phyloP scores from a whole-genome alignment of 2,797 vertebrate genomes.

The Cossypha dichroa region DNA sequence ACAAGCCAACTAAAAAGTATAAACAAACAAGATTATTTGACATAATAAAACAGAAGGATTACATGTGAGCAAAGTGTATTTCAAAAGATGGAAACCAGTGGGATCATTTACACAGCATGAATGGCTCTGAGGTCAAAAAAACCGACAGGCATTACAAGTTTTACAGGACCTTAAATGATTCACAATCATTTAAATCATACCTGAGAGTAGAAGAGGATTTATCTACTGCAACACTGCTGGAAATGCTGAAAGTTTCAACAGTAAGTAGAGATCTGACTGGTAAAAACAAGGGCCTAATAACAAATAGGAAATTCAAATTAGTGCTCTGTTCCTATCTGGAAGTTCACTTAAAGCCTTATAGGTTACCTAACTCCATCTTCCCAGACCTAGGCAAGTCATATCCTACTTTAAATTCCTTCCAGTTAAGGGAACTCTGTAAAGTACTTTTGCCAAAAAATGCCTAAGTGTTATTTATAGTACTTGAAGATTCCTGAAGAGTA shows the following conservation, averaged over 20 bases:
- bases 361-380: neutral
- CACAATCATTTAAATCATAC: conserved; percentile 68
- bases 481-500: neutral
- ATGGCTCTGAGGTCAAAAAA: neutral
- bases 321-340: neutral
- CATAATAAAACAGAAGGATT: neutral
- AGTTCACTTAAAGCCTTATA: neutral
- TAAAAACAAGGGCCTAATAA: conserved; percentile 88
- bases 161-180: neutral
- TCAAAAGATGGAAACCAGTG: neutral
- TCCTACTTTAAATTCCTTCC: neutral
- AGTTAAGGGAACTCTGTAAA: neutral
- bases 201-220: conserved; percentile 93
- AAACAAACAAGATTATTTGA: neutral
- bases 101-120: neutral
- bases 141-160: neutral
- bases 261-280: conserved; percentile 89
- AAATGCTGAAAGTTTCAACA: conserved; percentile 97
- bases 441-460: neutral
- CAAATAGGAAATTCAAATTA: neutral
- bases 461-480: neutral
- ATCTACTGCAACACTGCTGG: conserved; percentile 92
- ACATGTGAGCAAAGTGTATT: neutral
- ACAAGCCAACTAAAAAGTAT: neutral
- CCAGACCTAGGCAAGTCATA: neutral